Conservation (phyloP, 2,888 invertebrate species). For the Elmis aenea region DNA sequence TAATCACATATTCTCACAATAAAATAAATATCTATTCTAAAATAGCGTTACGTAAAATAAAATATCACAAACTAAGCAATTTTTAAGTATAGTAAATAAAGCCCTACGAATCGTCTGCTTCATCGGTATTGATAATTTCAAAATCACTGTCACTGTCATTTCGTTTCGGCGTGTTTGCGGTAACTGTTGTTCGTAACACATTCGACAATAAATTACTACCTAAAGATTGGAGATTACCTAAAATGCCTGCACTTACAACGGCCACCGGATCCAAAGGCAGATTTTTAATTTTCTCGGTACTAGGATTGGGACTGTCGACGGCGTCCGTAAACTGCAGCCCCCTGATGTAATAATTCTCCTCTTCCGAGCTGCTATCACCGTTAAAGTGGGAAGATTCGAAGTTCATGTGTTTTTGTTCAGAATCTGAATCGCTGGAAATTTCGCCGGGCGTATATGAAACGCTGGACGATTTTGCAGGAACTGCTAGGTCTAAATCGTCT, state of each 20-base stretch:
- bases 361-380: slow-evolving; percentile 41
- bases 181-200: slow-evolving; percentile 18
- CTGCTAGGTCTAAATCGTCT: slow-evolving; percentile 38
- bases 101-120: slow-evolving; percentile 26
- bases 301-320: background rate
- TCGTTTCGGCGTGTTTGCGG: slow-evolving; percentile 25
- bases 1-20: slow-evolving; percentile 12
- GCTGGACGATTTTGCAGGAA: slow-evolving; percentile 12
- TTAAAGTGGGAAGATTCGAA: slow-evolving; percentile 46
- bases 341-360: slow-evolving; percentile 37
- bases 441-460: slow-evolving; percentile 28
- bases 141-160: slow-evolving; percentile 41
- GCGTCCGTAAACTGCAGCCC: slow-evolving; percentile 37
- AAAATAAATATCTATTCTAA: slow-evolving; percentile 20
- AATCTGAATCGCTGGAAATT: slow-evolving; percentile 41
- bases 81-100: no score
- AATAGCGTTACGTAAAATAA: slow-evolving; percentile 11
- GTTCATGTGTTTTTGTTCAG: slow-evolving; percentile 38
- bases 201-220: slow-evolving; percentile 25
- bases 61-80: slow-evolving; percentile 21
- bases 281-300: background rate
- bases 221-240: slow-evolving; percentile 23
- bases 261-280: no score
- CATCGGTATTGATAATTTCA: slow-evolving; percentile 40
- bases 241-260: slow-evolving; percentile 24